Base-by-base conservation (phyloP, 23 tunicate genomes). In the Styela plicata region DNA sequence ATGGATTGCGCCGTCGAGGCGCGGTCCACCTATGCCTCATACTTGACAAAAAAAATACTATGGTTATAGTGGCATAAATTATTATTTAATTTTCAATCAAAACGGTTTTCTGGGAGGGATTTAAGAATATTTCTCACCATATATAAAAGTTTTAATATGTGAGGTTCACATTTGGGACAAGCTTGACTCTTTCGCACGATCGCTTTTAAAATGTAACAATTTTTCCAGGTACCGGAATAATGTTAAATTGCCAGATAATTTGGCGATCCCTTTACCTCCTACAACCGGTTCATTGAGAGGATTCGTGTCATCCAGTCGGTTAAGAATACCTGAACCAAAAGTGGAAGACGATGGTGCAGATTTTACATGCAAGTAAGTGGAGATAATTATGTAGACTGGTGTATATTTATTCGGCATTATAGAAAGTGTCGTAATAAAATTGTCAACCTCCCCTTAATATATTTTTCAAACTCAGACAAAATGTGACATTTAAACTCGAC, bases 311-410 rank as follows among this genome's bases (percentile, higher is more conserved):
- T 69, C 71, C 52, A 84, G 94, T 80, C 77, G 85, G 62, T 33
- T 89, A n/a, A 44, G 66, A 31, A 57, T 84, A 5, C 71, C 34
- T 5, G 13, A 44, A 5, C 85, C 94, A 2, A 36, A 73, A 16
- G 75, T 10, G n/a, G 52, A 34, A 35, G 79, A 69, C 68, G 73
- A 89, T 65, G 83, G 83, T 27, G 28, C 83, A 0, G 75, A 26
- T 27, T 36, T 83, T n/a, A 80, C 83, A 30, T 89, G 94, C 88
- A 79, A 85, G 93, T 88, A 44, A 70, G 76, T 63, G 21, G 30
- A n/a, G n/a, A n/a, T n/a, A n/a, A n/a, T n/a, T n/a, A n/a, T n/a
- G n/a, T n/a, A n/a, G n/a, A n/a, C n/a, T n/a, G n/a, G n/a, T n/a
- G n/a, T n/a, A n/a, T n/a, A n/a, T n/a, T n/a, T n/a, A n/a, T 57